phyloP scores from a whole-genome alignment of 2,888 invertebrate genomes.

The Tortrix viridana region DNA sequence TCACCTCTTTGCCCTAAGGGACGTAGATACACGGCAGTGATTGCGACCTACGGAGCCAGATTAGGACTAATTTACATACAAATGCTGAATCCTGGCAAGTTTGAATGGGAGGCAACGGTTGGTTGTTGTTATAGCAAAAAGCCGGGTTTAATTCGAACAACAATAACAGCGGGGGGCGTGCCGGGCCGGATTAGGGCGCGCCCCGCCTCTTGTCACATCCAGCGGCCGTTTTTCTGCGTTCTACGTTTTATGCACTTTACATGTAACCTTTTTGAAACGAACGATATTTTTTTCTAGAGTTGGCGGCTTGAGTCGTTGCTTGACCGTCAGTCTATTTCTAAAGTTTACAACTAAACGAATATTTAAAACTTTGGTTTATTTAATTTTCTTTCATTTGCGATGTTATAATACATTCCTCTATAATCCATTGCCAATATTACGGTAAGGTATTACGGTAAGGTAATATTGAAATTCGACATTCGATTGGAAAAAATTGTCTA shows the following conservation, averaged over 20 bases:
- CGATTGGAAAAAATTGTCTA: too few relatives aligned
- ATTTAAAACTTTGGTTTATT: background rate
- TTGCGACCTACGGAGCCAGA: conserved; percentile 67
- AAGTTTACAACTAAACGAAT: background rate
- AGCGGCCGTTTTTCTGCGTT: conserved; percentile 58
- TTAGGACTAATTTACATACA: conserved; percentile 81
- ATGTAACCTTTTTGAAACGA: conserved; percentile 10
- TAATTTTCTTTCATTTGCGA: too few relatives aligned
- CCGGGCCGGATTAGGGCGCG: conserved; percentile 63
- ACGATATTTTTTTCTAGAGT: conserved; percentile 8
- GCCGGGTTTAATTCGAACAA: conserved; percentile 73
- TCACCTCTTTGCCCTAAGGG: conserved; percentile 45
- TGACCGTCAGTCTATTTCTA: background rate
- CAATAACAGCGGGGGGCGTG: conserved; percentile 64
- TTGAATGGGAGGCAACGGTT: conserved; percentile 69
- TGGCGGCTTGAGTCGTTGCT: background rate
- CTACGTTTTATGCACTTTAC: conserved; percentile 40
- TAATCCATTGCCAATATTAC: too few relatives aligned
- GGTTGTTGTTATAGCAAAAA: conserved; percentile 79
- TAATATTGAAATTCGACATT: too few relatives aligned
- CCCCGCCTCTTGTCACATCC: conserved; percentile 63
- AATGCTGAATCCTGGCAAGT: conserved; percentile 72
- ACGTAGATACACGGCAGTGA: conserved; percentile 62
- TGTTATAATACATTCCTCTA: too few relatives aligned
- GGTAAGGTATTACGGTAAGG: too few relatives aligned